Base-by-base conservation (phyloP, 2,113 vertebrate genomes). In the Xenotilapia leptura region DNA sequence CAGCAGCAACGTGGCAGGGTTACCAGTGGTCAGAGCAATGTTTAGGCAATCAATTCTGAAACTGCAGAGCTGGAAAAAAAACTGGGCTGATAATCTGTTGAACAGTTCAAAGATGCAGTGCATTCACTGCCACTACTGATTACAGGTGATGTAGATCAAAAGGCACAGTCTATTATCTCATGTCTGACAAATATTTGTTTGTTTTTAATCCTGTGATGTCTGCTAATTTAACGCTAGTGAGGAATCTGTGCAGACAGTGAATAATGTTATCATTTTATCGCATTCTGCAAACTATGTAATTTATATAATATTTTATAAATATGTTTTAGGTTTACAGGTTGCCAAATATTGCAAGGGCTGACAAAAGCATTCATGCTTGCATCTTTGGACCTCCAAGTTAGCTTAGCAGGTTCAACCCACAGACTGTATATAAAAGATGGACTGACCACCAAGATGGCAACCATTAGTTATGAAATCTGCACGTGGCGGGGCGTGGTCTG, bases 81-180 rank as follows among this genome's bases (percentile, higher is more conserved):
- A 87, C 83, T 38, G 40, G 38, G 38, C 26, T 7, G 65, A n/a
- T 83, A 85, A 87, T 80, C 31, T 84, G 75, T 40, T 47, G 38
- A 82, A 73, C 15, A 40, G 58, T 21, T 79, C 3, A 9, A 31
- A 55, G 15, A 42, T 68, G 54, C 19, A 23, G 36, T 2, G 49
- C n/a, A 83, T 90, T 80, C 23, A 55, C 28, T 79, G 53, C 26
- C 54, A 79, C 56, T n/a, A 38, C 47, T 79, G 65, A 75, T 81
- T 42, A 45, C 60, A 45, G 33, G 11, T 83, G 2, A 33, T 82
- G 31, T 5, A 47, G 28, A 49, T 36, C n/a, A 82, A 83, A 79
- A 6, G 3, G 47, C 26, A 19, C 10, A 42, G 31, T 7, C 21
- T 47, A 19, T 62, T 36, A 38, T 49, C 36, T 33, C 53, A 26